These are phyloP conservation scores for Lagocephalus sceleratus DNA, from an alignment of 2,797 vertebrate species.

Conservation along the genomic window DNA sequence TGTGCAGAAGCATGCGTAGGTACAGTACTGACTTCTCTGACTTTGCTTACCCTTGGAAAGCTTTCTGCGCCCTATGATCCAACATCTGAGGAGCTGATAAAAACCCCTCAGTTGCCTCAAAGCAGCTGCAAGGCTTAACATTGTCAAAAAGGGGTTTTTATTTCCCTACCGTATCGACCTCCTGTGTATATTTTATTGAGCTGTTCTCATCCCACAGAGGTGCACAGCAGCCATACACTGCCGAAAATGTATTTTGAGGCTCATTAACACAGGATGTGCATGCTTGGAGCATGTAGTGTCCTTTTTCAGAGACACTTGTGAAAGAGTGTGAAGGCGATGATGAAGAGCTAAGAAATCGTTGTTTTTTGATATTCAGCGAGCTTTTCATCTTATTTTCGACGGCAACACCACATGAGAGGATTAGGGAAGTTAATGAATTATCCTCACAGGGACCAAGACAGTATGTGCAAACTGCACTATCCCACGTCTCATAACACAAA, in stretches of 20 bases:
- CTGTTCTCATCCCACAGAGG: slow-evolving; percentile 78
- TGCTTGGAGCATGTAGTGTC: slow-evolving; percentile 68
- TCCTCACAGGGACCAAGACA: slow-evolving; percentile 71
- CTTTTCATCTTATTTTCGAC: slow-evolving; percentile 73
- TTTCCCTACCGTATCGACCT: slow-evolving; percentile 80
- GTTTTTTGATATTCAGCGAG: slow-evolving; percentile 75
- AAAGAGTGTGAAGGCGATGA: slow-evolving; percentile 46
- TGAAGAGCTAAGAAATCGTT: slow-evolving; percentile 61
- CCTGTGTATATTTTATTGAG: slow-evolving; percentile 87
- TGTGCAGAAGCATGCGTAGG: slow-evolving; percentile 50
- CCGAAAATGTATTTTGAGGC: slow-evolving; percentile 81
- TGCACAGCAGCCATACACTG: slow-evolving; percentile 68
- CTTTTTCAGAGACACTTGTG: slow-evolving; percentile 63
- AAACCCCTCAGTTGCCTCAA: slow-evolving; percentile 80
- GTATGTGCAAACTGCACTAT: slow-evolving; percentile 70
- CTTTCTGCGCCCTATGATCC: slow-evolving; percentile 78
- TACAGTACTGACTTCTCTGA: slow-evolving; percentile 79
- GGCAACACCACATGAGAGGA: slow-evolving; percentile 72
- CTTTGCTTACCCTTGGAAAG: slow-evolving; percentile 85
- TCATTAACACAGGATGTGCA: slow-evolving; percentile 77
- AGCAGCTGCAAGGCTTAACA: slow-evolving; percentile 83
- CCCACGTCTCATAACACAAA: slow-evolving; percentile 73
- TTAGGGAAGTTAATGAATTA: slow-evolving; percentile 79
- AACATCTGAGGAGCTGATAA: slow-evolving; percentile 85
- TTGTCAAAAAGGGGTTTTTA: slow-evolving; percentile 85